A percentile compares a stretch with the other conserved stretches of the same genome.
Conservation (phyloP, 2,888 invertebrate species). For the Azorinus chamasolen region DNA sequence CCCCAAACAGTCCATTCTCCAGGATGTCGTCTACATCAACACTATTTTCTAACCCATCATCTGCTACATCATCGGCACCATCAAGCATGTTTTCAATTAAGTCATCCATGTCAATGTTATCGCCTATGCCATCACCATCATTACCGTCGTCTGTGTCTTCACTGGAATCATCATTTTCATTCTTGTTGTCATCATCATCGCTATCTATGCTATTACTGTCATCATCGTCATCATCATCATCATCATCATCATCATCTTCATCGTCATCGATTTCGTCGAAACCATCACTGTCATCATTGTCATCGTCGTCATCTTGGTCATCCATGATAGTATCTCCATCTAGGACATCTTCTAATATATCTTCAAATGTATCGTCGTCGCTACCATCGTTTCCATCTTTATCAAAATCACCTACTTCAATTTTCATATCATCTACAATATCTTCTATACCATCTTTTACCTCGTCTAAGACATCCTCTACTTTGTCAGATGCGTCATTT, state of each 20-base stretch:
- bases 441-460: slow-evolving; percentile 4
- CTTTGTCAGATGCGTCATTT: slow-evolving; percentile 7
- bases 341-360: slow-evolving; percentile 9
- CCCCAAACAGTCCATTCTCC: slow-evolving; percentile 2
- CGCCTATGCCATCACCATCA: slow-evolving; percentile 3
- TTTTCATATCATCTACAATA: slow-evolving; percentile 1
- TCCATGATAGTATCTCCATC: slow-evolving; percentile 7
- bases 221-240: slow-evolving; percentile 32
- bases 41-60: slow-evolving; percentile 18
- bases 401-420: slow-evolving; percentile 2
- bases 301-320: slow-evolving; percentile 5
- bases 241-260: slow-evolving; percentile 22
- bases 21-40: slow-evolving; percentile 20
- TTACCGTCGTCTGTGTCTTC: slow-evolving; percentile 4
- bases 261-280: slow-evolving; percentile 15
- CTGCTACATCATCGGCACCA: slow-evolving; percentile 34
- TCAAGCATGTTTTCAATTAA: slow-evolving; percentile 16
- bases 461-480: slow-evolving; percentile 17
- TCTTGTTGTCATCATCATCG: slow-evolving; percentile 18
- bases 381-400: slow-evolving; percentile 14
- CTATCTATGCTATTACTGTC: slow-evolving; percentile 20
- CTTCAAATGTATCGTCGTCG: slow-evolving; percentile 13
- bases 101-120: slow-evolving; percentile 9
- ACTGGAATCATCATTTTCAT: slow-evolving; percentile 8
- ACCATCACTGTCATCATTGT: slow-evolving; percentile 13